phyloP scores from a whole-genome alignment of 1,140 invertebrate species.

The Dryas iulia region DNA sequence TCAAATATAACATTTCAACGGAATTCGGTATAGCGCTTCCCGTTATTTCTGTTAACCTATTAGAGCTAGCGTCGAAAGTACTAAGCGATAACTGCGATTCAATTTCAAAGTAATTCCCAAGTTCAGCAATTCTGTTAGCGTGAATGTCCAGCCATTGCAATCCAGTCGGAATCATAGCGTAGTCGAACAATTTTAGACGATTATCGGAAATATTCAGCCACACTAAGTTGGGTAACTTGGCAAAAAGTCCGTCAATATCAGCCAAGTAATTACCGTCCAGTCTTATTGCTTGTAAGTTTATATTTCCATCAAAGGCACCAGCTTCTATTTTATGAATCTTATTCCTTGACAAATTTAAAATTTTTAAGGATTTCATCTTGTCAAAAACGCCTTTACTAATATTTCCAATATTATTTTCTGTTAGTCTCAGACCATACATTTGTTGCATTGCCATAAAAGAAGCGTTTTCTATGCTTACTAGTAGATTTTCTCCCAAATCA shows the following conservation, averaged over 20 bases:
- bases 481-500: constrained; percentile 94
- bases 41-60: constrained; percentile 91
- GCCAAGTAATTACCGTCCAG: constrained; percentile 93
- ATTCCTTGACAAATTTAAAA: constrained; percentile 93
- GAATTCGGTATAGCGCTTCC: constrained; percentile 92
- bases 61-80: constrained; percentile 92
- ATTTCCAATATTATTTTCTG: constrained; percentile 93
- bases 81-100: constrained; percentile 90
- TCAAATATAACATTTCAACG: constrained; percentile 90
- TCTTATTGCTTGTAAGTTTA: constrained; percentile 91
- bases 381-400: constrained; percentile 91
- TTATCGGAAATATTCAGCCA: constrained; percentile 97
- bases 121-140: constrained; percentile 90
- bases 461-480: constrained; percentile 89
- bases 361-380: constrained; percentile 90
- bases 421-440: constrained; percentile 90
- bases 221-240: constrained; percentile 91
- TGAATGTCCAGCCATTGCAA: constrained; percentile 95
- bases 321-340: constrained; percentile 92
- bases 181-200: constrained; percentile 93
- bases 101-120: constrained; percentile 95
- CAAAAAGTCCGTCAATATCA: constrained; percentile 91
- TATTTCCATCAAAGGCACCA: constrained; percentile 91
- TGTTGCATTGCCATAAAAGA: constrained; percentile 90
- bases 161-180: constrained; percentile 93